phyloP scores from a whole-genome alignment of 2,888 invertebrate genomes.

The Apodemia hepburni region DNA sequence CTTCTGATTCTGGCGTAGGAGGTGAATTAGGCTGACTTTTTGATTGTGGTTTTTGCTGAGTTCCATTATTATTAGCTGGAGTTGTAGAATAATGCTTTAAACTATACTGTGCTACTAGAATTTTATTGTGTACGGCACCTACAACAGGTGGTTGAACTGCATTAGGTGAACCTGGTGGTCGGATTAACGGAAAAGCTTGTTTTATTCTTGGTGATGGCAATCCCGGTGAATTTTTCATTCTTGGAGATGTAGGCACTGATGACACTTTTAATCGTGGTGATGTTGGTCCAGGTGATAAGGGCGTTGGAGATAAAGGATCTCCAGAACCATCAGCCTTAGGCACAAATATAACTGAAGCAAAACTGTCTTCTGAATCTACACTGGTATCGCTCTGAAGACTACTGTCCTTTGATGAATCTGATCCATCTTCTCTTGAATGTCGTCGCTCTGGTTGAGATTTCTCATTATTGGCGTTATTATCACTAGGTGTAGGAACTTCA shows the following conservation, averaged over 20 bases:
- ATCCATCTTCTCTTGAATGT: slow-evolving; percentile 92
- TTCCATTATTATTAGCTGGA: slow-evolving; percentile 41
- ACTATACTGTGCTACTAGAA: slow-evolving; percentile 80
- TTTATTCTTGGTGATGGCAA: slow-evolving; percentile 84
- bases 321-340: slow-evolving; percentile 87
- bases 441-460: slow-evolving; percentile 82
- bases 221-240: slow-evolving; percentile 85
- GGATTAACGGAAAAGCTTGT: slow-evolving; percentile 81
- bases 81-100: slow-evolving; percentile 70
- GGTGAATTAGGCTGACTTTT: slow-evolving; percentile 75
- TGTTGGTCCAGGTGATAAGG: slow-evolving; percentile 81
- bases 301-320: slow-evolving; percentile 81
- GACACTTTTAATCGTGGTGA: slow-evolving; percentile 83
- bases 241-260: slow-evolving; percentile 89
- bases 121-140: slow-evolving; percentile 68
- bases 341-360: slow-evolving; percentile 95
- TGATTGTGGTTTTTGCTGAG: slow-evolving; percentile 60
- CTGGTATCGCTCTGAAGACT: slow-evolving; percentile 96
- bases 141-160: slow-evolving; percentile 65
- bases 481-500: slow-evolving; percentile 67
- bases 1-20: slow-evolving; percentile 67
- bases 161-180: slow-evolving; percentile 81
- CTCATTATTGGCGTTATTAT: slow-evolving; percentile 65
- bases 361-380: slow-evolving; percentile 96
- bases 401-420: slow-evolving; percentile 93